Percentiles rank a stretch among this genome's conserved stretches.
phyloP scores from a whole-genome alignment of 2,113 vertebrate genomes.

The Euleptes europaea region DNA sequence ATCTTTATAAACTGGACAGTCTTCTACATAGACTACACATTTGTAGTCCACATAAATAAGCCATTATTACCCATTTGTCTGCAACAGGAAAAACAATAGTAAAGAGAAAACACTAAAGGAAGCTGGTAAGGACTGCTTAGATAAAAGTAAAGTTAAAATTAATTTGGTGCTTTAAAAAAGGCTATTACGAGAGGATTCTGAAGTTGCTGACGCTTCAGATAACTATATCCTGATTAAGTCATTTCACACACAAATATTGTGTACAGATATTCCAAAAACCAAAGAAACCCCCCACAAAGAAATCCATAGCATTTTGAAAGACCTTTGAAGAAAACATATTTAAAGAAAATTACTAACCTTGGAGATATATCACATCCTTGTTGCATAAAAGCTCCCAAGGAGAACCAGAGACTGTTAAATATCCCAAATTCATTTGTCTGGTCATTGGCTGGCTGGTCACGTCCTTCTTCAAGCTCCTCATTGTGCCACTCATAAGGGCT shows the following conservation, averaged over 20 bases:
- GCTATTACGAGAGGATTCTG: not conserved
- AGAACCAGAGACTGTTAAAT: slow-evolving; percentile 99
- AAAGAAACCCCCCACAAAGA: not conserved
- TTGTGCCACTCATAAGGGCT: slow-evolving; percentile 98
- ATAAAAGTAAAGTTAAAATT: not conserved
- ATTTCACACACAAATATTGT: not conserved
- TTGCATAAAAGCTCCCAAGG: slow-evolving; percentile 98
- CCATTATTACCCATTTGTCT: not conserved
- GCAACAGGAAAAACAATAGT: not conserved
- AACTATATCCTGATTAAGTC: not conserved
- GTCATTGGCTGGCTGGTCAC: slow-evolving; percentile 84
- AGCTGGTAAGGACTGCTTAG: not conserved
- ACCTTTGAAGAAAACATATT: not conserved
- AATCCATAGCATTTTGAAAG: not conserved
- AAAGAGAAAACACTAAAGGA: not conserved
- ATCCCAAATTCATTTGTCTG: slow-evolving; percentile 97
- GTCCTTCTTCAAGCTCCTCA: slow-evolving; percentile 91
- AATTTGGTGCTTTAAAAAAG: not conserved
- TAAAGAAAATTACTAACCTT: slow-evolving; percentile 79
- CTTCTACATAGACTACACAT: not conserved
- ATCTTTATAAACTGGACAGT: not conserved
- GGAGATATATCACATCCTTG: slow-evolving; percentile 99
- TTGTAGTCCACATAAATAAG: not conserved
- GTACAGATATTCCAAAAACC: not conserved
- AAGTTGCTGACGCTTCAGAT: not conserved